These are phyloP conservation scores for Pao palembangensis DNA, from an alignment of 2,113 vertebrate genomes.

Conservation along the genomic window DNA sequence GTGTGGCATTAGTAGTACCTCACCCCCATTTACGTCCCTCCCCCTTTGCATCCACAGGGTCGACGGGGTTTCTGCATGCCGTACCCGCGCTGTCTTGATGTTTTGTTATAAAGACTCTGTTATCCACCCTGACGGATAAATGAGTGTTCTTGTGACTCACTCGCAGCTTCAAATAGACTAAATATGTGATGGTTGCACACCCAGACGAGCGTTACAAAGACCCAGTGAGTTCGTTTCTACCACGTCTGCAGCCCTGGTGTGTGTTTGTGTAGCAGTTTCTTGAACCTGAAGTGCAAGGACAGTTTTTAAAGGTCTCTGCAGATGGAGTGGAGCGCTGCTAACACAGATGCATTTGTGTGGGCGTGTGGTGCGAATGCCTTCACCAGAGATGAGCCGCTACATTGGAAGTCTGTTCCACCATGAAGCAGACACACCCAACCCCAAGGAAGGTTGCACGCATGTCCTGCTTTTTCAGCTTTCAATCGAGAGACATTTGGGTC, in stretches of 20 bases:
- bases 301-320: constrained; percentile 8
- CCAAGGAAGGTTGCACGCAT: constrained; percentile 11
- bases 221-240: constrained; percentile 22
- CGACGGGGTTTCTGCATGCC: constrained; percentile 48
- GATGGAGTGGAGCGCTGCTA: constrained; percentile 4
- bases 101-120: constrained; percentile 25
- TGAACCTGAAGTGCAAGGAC: constrained; percentile 13
- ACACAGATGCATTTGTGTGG: constrained; percentile 3
- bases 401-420: constrained; percentile 21
- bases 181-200: constrained; percentile 5
- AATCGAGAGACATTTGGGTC: not conserved
- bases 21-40: constrained; percentile 33
- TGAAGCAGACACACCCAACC: constrained; percentile 35
- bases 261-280: constrained; percentile 18
- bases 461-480: constrained; percentile 5
- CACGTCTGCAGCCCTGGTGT: constrained; percentile 4
- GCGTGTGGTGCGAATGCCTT: constrained; percentile 3
- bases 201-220: constrained; percentile 5
- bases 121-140: constrained; percentile 31
- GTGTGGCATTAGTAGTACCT: constrained; percentile 8
- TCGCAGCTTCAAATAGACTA: constrained; percentile 5
- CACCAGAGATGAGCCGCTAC: constrained; percentile 9
- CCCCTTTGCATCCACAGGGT: constrained; percentile 24
- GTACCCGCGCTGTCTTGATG: constrained; percentile 36
- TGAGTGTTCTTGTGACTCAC: constrained; percentile 51